phyloP scores from a whole-genome alignment of 2,888 invertebrate species.

The Siphlonurus alternatus region DNA sequence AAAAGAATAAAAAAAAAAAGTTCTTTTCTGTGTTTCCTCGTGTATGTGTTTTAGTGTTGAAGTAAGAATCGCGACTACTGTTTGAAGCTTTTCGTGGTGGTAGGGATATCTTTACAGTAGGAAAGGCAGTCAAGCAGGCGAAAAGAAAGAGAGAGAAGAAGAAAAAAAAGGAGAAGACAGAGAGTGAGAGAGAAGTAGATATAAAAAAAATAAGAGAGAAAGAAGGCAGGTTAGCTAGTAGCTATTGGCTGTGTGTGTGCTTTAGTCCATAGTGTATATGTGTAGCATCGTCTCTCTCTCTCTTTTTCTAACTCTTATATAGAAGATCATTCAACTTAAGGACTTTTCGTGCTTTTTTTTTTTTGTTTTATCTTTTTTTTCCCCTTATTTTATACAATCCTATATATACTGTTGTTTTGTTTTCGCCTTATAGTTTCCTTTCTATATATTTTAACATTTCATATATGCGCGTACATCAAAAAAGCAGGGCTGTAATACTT shows the following conservation, averaged over 20 bases:
- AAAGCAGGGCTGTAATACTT: no score
- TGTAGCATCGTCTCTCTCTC: not conserved
- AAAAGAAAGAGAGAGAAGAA: not conserved
- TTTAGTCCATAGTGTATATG: not conserved
- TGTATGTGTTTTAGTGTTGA: not conserved
- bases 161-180: not conserved
- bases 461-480: no score
- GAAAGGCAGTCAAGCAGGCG: not conserved
- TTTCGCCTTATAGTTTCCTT: not conserved
- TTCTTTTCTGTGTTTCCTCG: no score
- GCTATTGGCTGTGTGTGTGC: no score
- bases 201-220: not conserved
- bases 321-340: slow-evolving; percentile 2
- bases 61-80: not conserved
- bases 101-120: not conserved
- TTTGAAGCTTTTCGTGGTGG: not conserved
- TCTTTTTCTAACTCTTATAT: no score
- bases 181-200: not conserved
- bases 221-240: not conserved
- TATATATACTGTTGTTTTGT: no score
- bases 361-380: not conserved
- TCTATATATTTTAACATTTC: no score
- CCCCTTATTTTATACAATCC: not conserved
- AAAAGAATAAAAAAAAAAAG: no score
- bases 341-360: slow-evolving; percentile 2